Evolutionary conservation across 2,113 vertebrate species (phyloP), one percentile per base, ranked within the genome.

Genomic region (Tragulus kanchil): DNA sequence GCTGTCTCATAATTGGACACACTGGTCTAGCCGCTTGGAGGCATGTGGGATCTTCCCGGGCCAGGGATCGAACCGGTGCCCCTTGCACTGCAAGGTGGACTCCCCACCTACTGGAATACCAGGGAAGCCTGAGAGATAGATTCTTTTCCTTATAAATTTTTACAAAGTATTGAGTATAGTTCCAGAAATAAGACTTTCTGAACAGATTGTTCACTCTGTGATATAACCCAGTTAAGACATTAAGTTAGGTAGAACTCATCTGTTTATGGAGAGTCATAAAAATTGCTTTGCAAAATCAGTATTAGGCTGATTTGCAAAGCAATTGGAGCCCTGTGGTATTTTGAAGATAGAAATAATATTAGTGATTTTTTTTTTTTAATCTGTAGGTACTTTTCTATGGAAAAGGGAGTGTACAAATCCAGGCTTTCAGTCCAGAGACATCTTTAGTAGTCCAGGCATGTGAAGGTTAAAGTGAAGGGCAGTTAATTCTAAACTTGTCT

Each of bases 311-410:
- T 56, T 89, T 79, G 79, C 28, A 52, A 85, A 28, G 50, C 52
- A 50, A 1, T 69, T 82, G 71, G 12, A 69, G 26, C 26, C 16
- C 45, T 61, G 26, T 79, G 31, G 31, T 58, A 73, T 36, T 90
- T 82, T 92, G 85, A 86, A 97, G 89, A n/a, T 69, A 69, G n/a
- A 94, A 85, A 28, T 85, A 77, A 65, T 78, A 52, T 14, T 78
- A 65, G 61, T 86, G 14, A 28, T 42, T 58, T 56, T 81, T 78
- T 75, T 50, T 45, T 71, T 73, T 75, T 75, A 26, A n/a, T 65
- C 10, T 83, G 21, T 56, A 69, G 17, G 5, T 75, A 62, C 58
- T 94, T 93, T 90, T 89, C 64, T 59, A 82, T 42, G 59, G 28
- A 93, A 83, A 61, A 85, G 48, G 12, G 45, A 90, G 10, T 26